These are phyloP conservation scores for Strix aluco DNA, from an alignment of 2,113 vertebrate species.

Conservation along the genomic window DNA sequence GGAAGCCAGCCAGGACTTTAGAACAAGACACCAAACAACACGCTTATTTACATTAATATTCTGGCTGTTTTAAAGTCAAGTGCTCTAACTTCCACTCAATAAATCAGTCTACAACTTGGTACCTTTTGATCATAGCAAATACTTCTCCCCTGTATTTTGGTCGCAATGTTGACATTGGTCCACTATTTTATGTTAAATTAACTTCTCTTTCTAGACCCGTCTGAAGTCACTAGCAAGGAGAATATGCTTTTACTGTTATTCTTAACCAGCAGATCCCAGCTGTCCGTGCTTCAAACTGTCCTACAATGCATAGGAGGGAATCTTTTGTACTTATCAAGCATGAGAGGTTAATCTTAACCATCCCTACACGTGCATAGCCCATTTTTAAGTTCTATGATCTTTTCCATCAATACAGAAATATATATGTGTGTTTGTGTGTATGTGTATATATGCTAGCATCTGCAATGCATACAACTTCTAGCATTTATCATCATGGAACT, in stretches of 20 bases:
- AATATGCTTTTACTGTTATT: not conserved
- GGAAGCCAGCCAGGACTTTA: not conserved
- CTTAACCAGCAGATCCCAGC: not conserved
- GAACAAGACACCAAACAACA: not conserved
- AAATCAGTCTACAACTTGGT: not conserved
- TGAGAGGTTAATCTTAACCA: not conserved
- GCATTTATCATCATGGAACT: not conserved
- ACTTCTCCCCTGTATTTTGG: not conserved
- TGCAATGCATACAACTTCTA: no score
- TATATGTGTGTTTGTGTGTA: no score
- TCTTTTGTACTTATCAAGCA: not conserved
- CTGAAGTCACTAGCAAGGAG: not conserved
- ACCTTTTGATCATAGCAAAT: not conserved
- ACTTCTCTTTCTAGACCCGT: not conserved
- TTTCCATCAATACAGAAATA: not conserved
- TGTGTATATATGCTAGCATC: not conserved
- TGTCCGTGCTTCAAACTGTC: not conserved
- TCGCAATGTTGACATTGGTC: not conserved
- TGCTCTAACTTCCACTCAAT: not conserved
- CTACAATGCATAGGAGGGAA: not conserved
- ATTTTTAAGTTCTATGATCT: not conserved
- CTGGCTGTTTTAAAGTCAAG: not conserved
- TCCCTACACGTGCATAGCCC: not conserved
- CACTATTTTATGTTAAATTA: not conserved
- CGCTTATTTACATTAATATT: not conserved